Percentiles rank a stretch among this genome's conserved stretches.
phyloP scores from a whole-genome alignment of 1,140 invertebrate species.

The Eciton burchellii region DNA sequence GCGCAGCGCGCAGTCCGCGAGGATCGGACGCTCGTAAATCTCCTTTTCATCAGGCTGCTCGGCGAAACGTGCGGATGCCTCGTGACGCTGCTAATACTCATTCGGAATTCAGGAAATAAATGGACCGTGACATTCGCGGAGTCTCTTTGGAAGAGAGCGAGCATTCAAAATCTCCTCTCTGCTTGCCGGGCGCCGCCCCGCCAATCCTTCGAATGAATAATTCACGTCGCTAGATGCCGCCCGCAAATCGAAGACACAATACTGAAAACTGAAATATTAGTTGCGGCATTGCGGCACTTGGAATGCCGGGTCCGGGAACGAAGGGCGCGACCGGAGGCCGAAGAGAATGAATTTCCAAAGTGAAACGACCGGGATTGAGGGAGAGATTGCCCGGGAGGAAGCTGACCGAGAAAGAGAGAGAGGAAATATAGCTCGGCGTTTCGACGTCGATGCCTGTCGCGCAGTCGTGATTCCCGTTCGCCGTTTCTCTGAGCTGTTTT shows the following conservation, averaged over 20 bases:
- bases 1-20: neutral
- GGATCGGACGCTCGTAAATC: neutral
- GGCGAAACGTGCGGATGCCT: neutral
- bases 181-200: neutral
- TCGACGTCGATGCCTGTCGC: neutral
- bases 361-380: neutral
- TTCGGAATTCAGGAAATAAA: neutral
- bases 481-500: slow-evolving; percentile 28
- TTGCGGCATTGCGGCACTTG: neutral
- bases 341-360: slow-evolving; percentile 24
- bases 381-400: slow-evolving; percentile 20
- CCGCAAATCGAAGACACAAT: neutral
- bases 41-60: neutral
- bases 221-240: neutral
- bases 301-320: neutral
- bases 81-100: neutral
- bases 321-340: too few relatives aligned
- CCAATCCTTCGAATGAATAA: neutral
- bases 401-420: neutral
- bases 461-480: neutral
- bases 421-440: neutral
- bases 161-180: neutral
- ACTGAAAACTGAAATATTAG: too few relatives aligned
- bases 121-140: neutral
- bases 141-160: neutral